A percentile compares a stretch with the other conserved stretches of the same genome.
Conservation (phyloP, 2,888 invertebrate species). For the Pristionchus arcanus region DNA sequence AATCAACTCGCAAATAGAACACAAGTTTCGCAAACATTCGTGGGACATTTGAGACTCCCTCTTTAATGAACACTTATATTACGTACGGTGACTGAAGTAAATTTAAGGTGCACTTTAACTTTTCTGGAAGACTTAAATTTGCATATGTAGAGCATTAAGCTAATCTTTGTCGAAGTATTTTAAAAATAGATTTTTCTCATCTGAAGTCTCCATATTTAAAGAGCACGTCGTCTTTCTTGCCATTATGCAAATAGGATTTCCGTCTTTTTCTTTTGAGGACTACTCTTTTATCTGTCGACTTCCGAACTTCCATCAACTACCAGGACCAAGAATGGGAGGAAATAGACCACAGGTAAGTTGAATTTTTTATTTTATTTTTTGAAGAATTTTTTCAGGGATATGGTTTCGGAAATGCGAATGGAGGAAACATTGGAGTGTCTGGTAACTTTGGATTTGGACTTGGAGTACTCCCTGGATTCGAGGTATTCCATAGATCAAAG, state of each 20-base stretch:
- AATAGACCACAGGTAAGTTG: neutral
- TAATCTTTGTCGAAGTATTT: neutral
- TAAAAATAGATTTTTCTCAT: neutral
- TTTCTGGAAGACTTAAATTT: neutral
- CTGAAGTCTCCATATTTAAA: no score
- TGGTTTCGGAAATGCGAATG: constrained; percentile 1
- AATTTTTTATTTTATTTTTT: no score
- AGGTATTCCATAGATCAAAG: constrained; percentile 57
- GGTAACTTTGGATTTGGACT: constrained; percentile 72
- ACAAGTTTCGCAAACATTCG: neutral
- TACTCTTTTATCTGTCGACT: constrained; percentile 71
- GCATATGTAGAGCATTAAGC: neutral
- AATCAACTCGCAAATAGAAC: neutral
- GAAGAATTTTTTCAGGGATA: neutral
- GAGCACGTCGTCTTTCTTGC: neutral
- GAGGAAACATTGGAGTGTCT: constrained; percentile 59
- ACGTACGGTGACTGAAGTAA: neutral
- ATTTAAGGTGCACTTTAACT: neutral
- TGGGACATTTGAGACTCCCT: neutral
- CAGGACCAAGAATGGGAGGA: constrained; percentile 65
- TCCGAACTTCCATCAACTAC: constrained; percentile 71
- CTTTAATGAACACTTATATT: no score
- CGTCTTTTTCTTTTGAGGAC: constrained; percentile 62
- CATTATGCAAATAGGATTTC: neutral
- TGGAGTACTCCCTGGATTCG: constrained; percentile 72